These are phyloP conservation scores for Drosophila biarmipes DNA, from an alignment of 1,140 invertebrate species.

Conservation along the genomic window DNA sequence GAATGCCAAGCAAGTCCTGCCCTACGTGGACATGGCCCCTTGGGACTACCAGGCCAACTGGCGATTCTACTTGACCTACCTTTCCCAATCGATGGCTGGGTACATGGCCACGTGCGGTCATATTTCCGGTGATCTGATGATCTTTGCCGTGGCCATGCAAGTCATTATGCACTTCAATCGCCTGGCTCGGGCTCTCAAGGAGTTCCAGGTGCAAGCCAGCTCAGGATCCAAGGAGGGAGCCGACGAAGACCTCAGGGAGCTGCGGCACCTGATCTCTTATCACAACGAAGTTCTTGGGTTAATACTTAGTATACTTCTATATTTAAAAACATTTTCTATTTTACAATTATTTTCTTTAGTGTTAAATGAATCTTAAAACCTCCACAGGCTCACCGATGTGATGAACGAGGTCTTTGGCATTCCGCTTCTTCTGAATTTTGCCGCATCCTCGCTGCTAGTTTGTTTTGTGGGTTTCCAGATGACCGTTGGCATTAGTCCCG, in stretches of 20 bases:
- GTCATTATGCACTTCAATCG: conserved; percentile 69
- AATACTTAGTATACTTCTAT: conserved; percentile 16
- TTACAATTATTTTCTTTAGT: no score
- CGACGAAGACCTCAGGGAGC: conserved; percentile 33
- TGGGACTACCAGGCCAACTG: conserved; percentile 49
- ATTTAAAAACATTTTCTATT: background rate
- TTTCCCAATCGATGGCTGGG: conserved; percentile 36
- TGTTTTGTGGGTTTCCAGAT: conserved; percentile 76
- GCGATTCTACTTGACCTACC: conserved; percentile 46
- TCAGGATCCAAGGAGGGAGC: background rate
- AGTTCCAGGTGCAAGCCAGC: conserved; percentile 13
- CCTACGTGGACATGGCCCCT: conserved; percentile 45
- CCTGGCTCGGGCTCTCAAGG: conserved; percentile 20
- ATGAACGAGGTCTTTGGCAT: conserved; percentile 70
- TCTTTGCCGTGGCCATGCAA: conserved; percentile 60
- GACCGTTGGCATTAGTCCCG: conserved; percentile 45
- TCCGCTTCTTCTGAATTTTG: conserved; percentile 61
- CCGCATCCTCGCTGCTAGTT: conserved; percentile 54
- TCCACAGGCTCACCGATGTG: conserved; percentile 52
- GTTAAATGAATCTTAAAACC: background rate
- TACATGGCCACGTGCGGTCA: conserved; percentile 59
- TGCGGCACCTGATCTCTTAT: conserved; percentile 50
- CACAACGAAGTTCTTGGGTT: conserved; percentile 51
- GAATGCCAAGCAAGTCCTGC: conserved; percentile 28
- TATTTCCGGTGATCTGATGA: conserved; percentile 57